Evolutionary conservation across 2,113 vertebrate genomes (phyloP), one percentile per base, ranked within the genome.

Genomic region (Zingel zingel): DNA sequence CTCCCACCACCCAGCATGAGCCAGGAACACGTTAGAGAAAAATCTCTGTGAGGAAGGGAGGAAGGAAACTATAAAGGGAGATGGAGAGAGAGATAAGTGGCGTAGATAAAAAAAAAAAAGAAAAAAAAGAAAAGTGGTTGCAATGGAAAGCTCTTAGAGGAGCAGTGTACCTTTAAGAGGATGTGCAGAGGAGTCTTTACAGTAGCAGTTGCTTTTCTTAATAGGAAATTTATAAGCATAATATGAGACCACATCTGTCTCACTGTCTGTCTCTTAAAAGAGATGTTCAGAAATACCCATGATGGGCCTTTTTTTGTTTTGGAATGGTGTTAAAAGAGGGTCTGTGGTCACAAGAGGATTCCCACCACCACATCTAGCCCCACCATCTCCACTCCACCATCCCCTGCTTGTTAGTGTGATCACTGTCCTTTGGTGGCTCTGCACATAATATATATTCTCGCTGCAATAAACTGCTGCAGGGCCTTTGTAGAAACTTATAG

Each of bases 381-480:
- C n/a, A 53, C 77, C 79, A 77, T 83, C 59, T 74, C 62, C 33
- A 33, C 83, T 74, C 78, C 4, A 1, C 81, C 82, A 56, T 45
- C 79, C 70, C 23, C 61, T 63, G 83, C 90, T 90, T 90, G 89
- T 87, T 89, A 81, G 87, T 74, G 89, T 86, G 73, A 91, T 91
- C 85, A 75, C 74, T 84, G 82, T 87, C 80, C 74, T 91, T 86
- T 75, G 83, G 81, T 71, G 81, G 72, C 63, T 89, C 75, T 74
- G 81, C 79, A 86, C 76, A 88, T 90, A 78, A 90, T 92, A 87
- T 59, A 82, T 83, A 64, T 86, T 90, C 89, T 87, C 65, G 30
- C 76, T 83, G 88, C 90, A 94, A 94, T 93, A 93, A 94, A 89
- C 79, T 77, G 81, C 89, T 91, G 82, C 89, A 84, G 81, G 85